Conservation (phyloP, 2,797 vertebrate genomes). For the Apogon hyalosoma region DNA sequence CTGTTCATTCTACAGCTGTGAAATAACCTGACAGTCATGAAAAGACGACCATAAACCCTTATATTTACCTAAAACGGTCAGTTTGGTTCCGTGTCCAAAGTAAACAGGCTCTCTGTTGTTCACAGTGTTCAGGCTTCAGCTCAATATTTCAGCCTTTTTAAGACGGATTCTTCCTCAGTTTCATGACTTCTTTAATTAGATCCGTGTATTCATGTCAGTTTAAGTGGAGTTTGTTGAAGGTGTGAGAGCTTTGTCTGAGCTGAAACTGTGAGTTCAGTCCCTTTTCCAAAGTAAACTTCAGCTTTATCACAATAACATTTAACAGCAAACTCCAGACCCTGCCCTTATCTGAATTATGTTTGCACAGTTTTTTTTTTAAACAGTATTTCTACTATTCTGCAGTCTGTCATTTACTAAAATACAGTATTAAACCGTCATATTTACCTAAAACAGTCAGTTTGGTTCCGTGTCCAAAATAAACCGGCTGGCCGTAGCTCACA, state of each 20-base stretch:
- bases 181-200: neutral
- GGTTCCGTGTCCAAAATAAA: too few species aligned
- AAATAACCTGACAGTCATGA: neutral
- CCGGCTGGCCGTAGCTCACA: too few species aligned
- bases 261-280: too few species aligned
- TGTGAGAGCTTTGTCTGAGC: too few species aligned
- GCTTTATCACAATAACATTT: neutral
- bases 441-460: constrained; percentile 8
- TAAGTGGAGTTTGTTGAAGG: too few species aligned
- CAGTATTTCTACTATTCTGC: too few species aligned
- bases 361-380: too few species aligned
- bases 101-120: constrained; percentile 14
- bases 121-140: constrained; percentile 66
- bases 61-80: constrained; percentile 73
- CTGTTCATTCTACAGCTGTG: neutral
- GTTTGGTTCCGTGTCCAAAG: constrained; percentile 75
- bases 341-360: too few species aligned
- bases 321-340: neutral
- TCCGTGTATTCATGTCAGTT: too few species aligned
- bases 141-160: constrained; percentile 39
- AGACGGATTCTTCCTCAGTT: neutral
- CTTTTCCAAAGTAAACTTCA: too few species aligned
- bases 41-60: neutral
- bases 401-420: too few species aligned
- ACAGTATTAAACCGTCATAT: neutral